Conservation (phyloP, 2,797 vertebrate species). For the Chelmon rostratus region DNA sequence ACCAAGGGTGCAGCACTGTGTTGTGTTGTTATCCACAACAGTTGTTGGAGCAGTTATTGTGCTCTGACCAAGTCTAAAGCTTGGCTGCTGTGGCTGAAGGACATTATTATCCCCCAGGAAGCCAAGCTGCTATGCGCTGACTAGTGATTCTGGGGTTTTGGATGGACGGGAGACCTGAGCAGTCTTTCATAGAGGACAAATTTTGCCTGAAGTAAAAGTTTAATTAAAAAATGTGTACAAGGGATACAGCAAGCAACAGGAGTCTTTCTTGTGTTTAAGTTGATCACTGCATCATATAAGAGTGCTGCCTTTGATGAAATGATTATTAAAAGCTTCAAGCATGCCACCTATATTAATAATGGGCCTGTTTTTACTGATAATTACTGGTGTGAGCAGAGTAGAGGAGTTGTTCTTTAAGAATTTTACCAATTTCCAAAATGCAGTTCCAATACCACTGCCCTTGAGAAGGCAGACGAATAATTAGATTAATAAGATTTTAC, state of each 20-base stretch:
- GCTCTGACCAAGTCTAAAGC: not conserved
- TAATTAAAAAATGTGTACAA: not conserved
- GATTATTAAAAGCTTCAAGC: not conserved
- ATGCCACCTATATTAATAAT: not conserved
- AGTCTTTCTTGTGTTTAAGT: not conserved
- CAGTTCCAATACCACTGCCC: not conserved
- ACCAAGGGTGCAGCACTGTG: not conserved
- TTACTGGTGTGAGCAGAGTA: not conserved
- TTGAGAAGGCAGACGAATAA: not conserved
- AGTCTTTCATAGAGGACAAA: not conserved
- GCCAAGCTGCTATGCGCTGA: not conserved
- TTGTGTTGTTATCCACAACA: not conserved
- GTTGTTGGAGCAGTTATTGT: constrained; percentile 16
- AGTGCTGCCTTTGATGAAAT: not conserved
- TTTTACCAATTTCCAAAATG: not conserved
- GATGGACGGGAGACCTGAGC: not conserved
- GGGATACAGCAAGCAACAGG: not conserved
- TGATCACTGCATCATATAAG: not conserved
- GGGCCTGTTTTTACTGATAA: not conserved
- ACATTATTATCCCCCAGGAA: not conserved
- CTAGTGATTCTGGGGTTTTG: not conserved
- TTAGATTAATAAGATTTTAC: not conserved
- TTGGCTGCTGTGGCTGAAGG: not conserved
- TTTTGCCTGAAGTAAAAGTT: not conserved
- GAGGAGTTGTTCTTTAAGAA: not conserved